phyloP scores from a whole-genome alignment of 2,888 invertebrate genomes.

The Thera britannica region DNA sequence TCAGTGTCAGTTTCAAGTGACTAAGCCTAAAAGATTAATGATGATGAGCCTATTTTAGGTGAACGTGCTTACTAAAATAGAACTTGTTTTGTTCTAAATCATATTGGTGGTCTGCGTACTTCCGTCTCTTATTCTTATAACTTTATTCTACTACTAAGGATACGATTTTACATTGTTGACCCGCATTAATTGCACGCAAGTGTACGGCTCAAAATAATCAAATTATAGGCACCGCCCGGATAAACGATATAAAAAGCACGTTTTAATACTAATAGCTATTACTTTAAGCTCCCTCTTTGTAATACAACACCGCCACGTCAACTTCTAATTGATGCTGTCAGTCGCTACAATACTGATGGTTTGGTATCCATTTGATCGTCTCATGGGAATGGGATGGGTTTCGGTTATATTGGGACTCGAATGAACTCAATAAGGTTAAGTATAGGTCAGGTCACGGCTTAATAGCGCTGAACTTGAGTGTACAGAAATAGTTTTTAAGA shows the following conservation, averaged over 20 bases:
- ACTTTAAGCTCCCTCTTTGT: constrained; percentile 73
- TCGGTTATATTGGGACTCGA: neutral
- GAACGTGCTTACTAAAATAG: too few species aligned
- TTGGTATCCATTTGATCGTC: constrained; percentile 43
- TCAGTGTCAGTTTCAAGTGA: too few species aligned
- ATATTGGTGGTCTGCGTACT: too few species aligned
- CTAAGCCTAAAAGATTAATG: too few species aligned
- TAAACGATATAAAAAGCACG: constrained; percentile 54
- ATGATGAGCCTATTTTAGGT: too few species aligned
- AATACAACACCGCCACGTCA: constrained; percentile 77
- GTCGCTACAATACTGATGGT: constrained; percentile 63
- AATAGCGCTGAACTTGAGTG: too few species aligned
- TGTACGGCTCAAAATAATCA: constrained; percentile 24
- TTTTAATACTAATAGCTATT: constrained; percentile 79
- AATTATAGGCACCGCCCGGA: constrained; percentile 33
- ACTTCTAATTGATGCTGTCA: constrained; percentile 83
- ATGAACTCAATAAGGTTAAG: neutral
- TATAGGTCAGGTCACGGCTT: neutral
- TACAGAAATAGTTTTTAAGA: too few species aligned
- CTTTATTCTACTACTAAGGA: too few species aligned
- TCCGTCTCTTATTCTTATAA: too few species aligned
- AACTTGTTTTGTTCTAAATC: too few species aligned
- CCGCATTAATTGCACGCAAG: neutral
- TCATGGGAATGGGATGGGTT: constrained; percentile 27
- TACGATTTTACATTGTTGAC: too few species aligned